These are phyloP conservation scores for Eupelmus urozonus DNA, from an alignment of 2,888 invertebrate genomes.

Conservation along the genomic window DNA sequence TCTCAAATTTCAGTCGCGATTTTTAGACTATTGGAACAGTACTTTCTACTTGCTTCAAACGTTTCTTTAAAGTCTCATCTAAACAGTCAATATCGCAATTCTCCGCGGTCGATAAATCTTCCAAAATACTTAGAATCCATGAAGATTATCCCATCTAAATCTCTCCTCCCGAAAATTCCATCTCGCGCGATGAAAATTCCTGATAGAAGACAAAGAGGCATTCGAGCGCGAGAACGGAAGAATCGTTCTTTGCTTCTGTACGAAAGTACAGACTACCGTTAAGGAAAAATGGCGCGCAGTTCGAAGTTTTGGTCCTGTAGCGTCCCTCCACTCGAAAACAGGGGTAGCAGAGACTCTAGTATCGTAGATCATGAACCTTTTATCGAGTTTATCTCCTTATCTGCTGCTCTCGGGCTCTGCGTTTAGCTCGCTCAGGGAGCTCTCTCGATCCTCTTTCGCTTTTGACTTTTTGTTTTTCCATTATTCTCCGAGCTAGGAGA, in stretches of 20 bases:
- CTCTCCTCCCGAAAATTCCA: no score
- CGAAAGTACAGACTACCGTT: conserved; percentile 46
- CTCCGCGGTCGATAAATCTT: no score
- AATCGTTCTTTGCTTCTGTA: conserved; percentile 16
- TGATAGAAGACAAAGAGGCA: conserved; percentile 5
- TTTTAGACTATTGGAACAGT: no score
- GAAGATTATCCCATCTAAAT: no score
- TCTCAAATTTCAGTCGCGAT: no score
- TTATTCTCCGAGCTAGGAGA: no score
- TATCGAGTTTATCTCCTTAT: conserved; percentile 63
- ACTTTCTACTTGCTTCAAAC: no score
- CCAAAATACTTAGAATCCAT: no score
- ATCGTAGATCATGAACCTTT: conserved; percentile 63
- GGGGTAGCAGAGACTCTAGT: conserved; percentile 13
- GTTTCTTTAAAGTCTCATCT: no score
- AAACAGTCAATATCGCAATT: no score
- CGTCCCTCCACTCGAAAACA: conserved; percentile 6
- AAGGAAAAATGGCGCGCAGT: conserved; percentile 56
- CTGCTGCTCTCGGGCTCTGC: conserved; percentile 54
- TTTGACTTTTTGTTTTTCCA: conserved; percentile 56
- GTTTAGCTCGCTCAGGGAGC: background rate
- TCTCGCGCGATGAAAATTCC: conserved; percentile 1
- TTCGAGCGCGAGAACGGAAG: conserved; percentile 5
- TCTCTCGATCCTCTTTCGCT: conserved; percentile 11
- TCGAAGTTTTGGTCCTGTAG: conserved; percentile 53